phyloP scores from a whole-genome alignment of 1,140 invertebrate genomes.

The Lineus longissimus region DNA sequence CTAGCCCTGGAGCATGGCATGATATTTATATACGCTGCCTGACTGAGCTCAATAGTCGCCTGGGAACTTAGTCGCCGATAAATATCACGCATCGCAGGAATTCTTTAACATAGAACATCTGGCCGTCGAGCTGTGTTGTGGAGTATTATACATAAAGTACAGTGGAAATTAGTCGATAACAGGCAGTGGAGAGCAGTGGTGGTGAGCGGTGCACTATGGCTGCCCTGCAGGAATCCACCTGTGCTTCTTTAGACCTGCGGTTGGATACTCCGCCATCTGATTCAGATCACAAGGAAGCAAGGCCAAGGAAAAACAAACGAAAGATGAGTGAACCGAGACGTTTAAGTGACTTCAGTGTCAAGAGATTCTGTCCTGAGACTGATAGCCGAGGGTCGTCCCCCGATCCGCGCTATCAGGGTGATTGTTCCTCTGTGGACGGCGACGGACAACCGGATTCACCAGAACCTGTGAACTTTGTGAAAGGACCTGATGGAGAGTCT shows the following conservation, averaged over 20 bases:
- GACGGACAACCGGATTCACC: slow-evolving; percentile 25
- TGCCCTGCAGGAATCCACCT: background rate
- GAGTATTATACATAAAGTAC: slow-evolving; percentile 4
- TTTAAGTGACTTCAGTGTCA: slow-evolving; percentile 43
- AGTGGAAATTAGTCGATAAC: background rate
- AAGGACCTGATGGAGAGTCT: slow-evolving; percentile 24
- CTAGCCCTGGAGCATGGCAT: background rate
- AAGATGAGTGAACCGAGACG: slow-evolving; percentile 68
- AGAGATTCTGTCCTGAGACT: slow-evolving; percentile 46
- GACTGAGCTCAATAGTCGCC: background rate
- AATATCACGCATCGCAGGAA: slow-evolving; percentile 3
- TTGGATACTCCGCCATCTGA: background rate
- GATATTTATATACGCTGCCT: background rate
- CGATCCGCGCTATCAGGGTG: slow-evolving; percentile 33
- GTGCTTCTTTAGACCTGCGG: background rate
- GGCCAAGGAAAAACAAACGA: slow-evolving; percentile 59
- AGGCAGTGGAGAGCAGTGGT: slow-evolving; percentile 4
- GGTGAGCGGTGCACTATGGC: background rate
- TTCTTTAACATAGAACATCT: slow-evolving; percentile 7
- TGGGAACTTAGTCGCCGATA: background rate
- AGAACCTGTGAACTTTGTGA: slow-evolving; percentile 27
- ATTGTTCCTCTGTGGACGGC: slow-evolving; percentile 22
- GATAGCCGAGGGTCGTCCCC: slow-evolving; percentile 31
- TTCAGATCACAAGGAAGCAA: background rate
- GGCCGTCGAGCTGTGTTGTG: background rate